Percentiles rank a stretch among this genome's conserved stretches.
These are phyloP conservation scores for Podabrus alpinus DNA, from an alignment of 2,888 invertebrate genomes.

Conservation along the genomic window DNA sequence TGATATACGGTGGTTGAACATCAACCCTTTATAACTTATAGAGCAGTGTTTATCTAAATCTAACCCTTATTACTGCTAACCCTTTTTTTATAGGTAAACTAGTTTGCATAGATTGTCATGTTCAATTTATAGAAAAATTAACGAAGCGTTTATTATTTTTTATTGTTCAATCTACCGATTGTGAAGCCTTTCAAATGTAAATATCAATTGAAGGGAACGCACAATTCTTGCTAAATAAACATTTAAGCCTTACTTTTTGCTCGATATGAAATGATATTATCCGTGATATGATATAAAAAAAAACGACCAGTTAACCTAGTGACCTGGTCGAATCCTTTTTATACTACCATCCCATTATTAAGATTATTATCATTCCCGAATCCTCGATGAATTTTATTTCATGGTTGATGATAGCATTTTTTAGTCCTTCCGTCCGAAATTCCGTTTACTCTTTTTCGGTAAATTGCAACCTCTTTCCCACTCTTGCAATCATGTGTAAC, in stretches of 20 bases:
- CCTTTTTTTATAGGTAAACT: conserved; percentile 30
- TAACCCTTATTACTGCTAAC: conserved; percentile 35
- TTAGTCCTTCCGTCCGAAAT: too few species aligned
- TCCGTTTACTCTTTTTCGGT: too few species aligned
- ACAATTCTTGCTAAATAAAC: background rate
- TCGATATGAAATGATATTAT: too few species aligned
- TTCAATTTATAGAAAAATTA: conserved; percentile 29
- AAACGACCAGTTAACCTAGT: too few species aligned
- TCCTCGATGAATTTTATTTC: too few species aligned
- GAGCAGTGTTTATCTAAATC: conserved; percentile 33
- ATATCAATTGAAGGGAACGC: background rate
- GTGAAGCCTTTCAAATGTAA: background rate
- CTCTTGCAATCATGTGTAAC: too few species aligned
- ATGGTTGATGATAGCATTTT: too few species aligned
- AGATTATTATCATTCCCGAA: too few species aligned
- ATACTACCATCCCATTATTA: too few species aligned
- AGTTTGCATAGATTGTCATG: conserved; percentile 28
- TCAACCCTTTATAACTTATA: conserved; percentile 34
- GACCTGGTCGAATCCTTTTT: too few species aligned
- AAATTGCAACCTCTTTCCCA: too few species aligned
- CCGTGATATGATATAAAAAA: too few species aligned
- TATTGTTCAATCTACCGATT: background rate
- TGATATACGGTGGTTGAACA: conserved; percentile 33
- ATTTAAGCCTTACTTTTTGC: background rate
- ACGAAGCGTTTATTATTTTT: conserved; percentile 20